Evolutionary conservation across 2,113 vertebrate genomes (phyloP).

Genomic region (Burhinus oedicnemus): DNA sequence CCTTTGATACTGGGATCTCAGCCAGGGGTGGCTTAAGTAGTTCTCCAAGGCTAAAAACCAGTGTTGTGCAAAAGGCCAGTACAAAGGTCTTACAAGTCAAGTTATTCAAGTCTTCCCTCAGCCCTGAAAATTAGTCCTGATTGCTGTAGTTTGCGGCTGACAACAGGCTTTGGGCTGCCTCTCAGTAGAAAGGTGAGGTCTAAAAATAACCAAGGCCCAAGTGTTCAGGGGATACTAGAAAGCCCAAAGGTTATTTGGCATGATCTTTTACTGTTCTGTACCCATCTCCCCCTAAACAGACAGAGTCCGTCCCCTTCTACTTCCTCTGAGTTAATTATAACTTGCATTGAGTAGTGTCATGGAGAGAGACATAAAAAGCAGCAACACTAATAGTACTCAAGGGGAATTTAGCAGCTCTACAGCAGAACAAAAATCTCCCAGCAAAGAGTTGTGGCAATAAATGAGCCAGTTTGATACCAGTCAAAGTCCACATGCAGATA

Average conservation of each 20-base stretch:
- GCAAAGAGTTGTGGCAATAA: constrained; percentile 70
- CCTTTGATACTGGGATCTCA: constrained; percentile 15
- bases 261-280: neutral
- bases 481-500: constrained; percentile 61
- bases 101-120: neutral
- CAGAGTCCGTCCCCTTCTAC: constrained; percentile 53
- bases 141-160: neutral
- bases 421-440: constrained; percentile 72
- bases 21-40: neutral
- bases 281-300: constrained; percentile 1
- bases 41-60: neutral
- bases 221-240: neutral
- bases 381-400: constrained; percentile 69
- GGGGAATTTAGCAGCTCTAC: constrained; percentile 70
- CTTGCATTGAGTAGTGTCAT: constrained; percentile 70
- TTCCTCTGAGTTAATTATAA: constrained; percentile 74
- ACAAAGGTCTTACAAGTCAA: constrained; percentile 13
- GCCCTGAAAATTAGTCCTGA: neutral
- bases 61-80: constrained; percentile 11
- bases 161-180: neutral
- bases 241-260: neutral
- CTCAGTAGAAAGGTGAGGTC: neutral
- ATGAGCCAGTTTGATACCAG: constrained; percentile 71
- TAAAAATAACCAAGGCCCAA: neutral
- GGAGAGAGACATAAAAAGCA: constrained; percentile 73